Percentiles rank a stretch among this genome's conserved stretches.
Evolutionary conservation across 2,113 vertebrate species (phyloP).

Genomic region (Protobothrops mucrosquamatus): DNA sequence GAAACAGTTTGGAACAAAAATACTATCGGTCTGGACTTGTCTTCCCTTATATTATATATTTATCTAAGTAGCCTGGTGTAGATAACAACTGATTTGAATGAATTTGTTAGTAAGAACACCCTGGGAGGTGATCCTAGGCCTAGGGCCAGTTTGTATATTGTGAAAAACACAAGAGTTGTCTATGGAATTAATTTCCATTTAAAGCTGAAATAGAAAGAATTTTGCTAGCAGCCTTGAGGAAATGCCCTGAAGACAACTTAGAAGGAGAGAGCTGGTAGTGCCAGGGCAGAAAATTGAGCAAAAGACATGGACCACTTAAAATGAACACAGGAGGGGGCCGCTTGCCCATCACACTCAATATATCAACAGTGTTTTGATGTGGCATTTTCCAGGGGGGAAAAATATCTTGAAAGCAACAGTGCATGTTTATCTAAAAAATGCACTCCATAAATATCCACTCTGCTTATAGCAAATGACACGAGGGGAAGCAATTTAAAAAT

Average conservation of each 20-base stretch:
- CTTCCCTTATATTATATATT: neutral
- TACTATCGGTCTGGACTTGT: neutral
- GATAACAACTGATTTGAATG: neutral
- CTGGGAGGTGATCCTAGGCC: neutral
- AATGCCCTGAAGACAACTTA: constrained; percentile 1
- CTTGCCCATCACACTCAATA: constrained; percentile 44
- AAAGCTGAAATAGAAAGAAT: neutral
- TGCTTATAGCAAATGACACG: constrained; percentile 20
- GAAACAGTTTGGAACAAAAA: neutral
- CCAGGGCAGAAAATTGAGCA: constrained; percentile 32
- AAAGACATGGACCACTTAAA: constrained; percentile 42
- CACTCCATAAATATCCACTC: constrained; percentile 59
- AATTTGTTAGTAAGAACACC: neutral
- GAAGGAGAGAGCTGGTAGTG: constrained; percentile 13
- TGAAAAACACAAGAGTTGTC: neutral
- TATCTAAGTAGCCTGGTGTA: neutral
- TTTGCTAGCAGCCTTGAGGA: constrained; percentile 27
- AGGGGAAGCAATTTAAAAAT: constrained; percentile 11
- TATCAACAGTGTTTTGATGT: constrained; percentile 52
- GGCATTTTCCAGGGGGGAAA: neutral
- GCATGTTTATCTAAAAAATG: constrained; percentile 56
- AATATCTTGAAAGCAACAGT: constrained; percentile 50
- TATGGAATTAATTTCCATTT: neutral
- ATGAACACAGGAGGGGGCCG: neutral
- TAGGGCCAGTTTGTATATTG: neutral